These are phyloP conservation scores for Drosophila bocki DNA, from an alignment of 1,140 invertebrate genomes.

Conservation along the genomic window DNA sequence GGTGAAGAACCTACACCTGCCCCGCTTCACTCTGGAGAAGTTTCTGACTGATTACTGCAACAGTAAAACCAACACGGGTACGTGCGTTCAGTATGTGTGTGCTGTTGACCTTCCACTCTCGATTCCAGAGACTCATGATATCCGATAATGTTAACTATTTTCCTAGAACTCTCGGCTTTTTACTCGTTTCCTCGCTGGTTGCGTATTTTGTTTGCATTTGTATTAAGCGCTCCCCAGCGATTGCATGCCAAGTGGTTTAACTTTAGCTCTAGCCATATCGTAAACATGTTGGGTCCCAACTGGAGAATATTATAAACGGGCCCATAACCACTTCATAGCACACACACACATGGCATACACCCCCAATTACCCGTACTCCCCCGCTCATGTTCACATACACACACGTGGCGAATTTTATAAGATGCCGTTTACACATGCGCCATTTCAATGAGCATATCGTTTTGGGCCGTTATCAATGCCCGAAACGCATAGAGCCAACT, in stretches of 20 bases:
- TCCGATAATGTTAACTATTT: slow-evolving; percentile 22
- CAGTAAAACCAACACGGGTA: slow-evolving; percentile 98
- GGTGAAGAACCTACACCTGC: slow-evolving; percentile 96
- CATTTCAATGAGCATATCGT: slow-evolving; percentile 71
- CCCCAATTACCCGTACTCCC: slow-evolving; percentile 29
- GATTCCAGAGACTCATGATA: slow-evolving; percentile 5
- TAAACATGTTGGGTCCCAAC: slow-evolving; percentile 44
- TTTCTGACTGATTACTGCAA: slow-evolving; percentile 97
- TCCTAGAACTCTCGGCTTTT: slow-evolving; percentile 23
- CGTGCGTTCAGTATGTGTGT: slow-evolving; percentile 62
- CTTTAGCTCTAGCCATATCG: slow-evolving; percentile 42
- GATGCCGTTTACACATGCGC: slow-evolving; percentile 73
- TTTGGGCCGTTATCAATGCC: slow-evolving; percentile 72
- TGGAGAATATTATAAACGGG: slow-evolving; percentile 63
- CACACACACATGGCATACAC: slow-evolving; percentile 13
- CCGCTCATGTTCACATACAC: slow-evolving; percentile 4
- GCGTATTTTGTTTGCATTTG: slow-evolving; percentile 49
- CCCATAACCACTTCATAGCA: slow-evolving; percentile 74
- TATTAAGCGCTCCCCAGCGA: slow-evolving; percentile 37
- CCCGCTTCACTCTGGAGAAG: slow-evolving; percentile 96
- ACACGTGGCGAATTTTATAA: slow-evolving; percentile 47
- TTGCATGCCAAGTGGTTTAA: slow-evolving; percentile 45
- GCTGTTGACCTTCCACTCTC: slow-evolving; percentile 25
- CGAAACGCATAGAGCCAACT: slow-evolving; percentile 71
- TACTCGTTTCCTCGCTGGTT: slow-evolving; percentile 30